A percentile compares a stretch with the other conserved stretches of the same genome.
phyloP scores from a whole-genome alignment of 1,140 invertebrate genomes.

The Pogonomyrmex californicus region DNA sequence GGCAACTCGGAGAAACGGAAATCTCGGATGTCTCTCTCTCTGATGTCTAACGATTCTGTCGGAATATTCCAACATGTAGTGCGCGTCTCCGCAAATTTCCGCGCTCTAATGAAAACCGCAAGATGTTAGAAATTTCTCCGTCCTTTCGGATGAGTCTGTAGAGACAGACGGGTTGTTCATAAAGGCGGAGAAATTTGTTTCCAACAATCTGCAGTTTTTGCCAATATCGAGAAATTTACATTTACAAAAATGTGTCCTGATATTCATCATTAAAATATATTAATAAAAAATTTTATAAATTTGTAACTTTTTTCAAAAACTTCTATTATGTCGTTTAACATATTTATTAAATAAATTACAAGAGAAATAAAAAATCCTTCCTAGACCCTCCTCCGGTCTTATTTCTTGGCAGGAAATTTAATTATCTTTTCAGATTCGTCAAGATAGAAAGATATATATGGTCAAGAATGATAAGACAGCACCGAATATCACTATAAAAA shows the following conservation, averaged over 20 bases:
- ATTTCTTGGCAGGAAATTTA: background rate
- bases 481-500: background rate
- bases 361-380: background rate
- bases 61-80: constrained; percentile 38
- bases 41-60: constrained; percentile 41
- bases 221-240: constrained; percentile 25
- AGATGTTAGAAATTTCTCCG: constrained; percentile 61
- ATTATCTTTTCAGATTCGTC: background rate
- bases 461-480: background rate
- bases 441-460: background rate
- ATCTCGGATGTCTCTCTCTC: constrained; percentile 7
- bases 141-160: constrained; percentile 9
- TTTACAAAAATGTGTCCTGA: background rate
- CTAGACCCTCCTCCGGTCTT: background rate
- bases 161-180: background rate
- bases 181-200: constrained; percentile 38
- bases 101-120: constrained; percentile 52
- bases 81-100: constrained; percentile 38
- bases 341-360: background rate
- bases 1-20: background rate
- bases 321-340: background rate
- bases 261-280: background rate
- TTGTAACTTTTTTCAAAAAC: background rate
- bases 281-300: background rate
- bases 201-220: constrained; percentile 25